Percentiles rank a stretch among this genome's conserved stretches.
Conservation (phyloP, 2,888 invertebrate genomes). For the Melangyna quadrimaculata region DNA sequence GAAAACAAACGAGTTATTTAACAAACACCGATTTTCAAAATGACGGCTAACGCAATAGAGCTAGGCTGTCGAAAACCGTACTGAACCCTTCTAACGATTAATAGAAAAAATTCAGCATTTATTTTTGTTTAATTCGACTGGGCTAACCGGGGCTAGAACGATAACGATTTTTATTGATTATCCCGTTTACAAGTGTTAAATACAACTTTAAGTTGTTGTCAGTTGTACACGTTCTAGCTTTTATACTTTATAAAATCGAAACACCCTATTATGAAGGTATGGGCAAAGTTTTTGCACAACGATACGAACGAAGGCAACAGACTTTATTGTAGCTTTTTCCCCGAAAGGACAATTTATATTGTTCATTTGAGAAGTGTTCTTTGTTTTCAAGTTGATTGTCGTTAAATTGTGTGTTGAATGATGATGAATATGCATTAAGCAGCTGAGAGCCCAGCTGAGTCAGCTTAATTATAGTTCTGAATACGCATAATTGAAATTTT, state of each 20-base stretch:
- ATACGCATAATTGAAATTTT: neutral
- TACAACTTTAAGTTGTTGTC: too few relatives aligned
- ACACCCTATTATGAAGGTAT: neutral
- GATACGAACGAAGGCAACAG: constrained; percentile 7
- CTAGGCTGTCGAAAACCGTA: too few relatives aligned
- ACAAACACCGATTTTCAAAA: too few relatives aligned
- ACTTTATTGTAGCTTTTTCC: neutral
- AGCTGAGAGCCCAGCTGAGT: neutral
- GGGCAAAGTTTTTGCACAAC: neutral
- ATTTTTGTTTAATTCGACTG: too few relatives aligned
- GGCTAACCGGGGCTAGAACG: too few relatives aligned
- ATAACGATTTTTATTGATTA: too few relatives aligned
- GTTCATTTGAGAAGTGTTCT: neutral
- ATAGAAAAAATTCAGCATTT: too few relatives aligned
- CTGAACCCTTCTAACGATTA: too few relatives aligned
- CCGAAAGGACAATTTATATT: neutral
- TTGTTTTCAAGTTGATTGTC: constrained; percentile 11
- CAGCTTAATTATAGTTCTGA: neutral
- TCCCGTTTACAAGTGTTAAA: too few relatives aligned
- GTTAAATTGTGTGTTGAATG: constrained; percentile 7
- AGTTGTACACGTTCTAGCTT: too few relatives aligned
- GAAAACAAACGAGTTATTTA: too few relatives aligned
- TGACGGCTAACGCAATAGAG: too few relatives aligned
- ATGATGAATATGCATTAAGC: constrained; percentile 18
- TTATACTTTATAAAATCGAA: neutral